Conservation (phyloP, 2,888 invertebrate species). For the Eurytoma californica region DNA sequence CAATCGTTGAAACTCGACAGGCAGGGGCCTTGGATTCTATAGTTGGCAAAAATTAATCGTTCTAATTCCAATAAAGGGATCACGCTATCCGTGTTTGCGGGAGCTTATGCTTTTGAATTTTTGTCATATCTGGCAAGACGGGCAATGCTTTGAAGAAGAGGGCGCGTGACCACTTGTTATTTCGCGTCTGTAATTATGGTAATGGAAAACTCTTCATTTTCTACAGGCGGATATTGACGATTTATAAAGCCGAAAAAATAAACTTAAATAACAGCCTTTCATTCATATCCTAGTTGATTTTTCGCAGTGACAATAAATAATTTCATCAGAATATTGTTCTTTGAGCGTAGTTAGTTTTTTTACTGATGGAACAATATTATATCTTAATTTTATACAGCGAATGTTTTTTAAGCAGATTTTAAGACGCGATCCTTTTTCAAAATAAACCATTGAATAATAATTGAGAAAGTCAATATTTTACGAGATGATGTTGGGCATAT, state of each 20-base stretch:
- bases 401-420: too few species aligned
- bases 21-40: too few species aligned
- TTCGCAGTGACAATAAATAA: not conserved
- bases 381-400: too few species aligned
- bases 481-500: too few species aligned
- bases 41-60: slow-evolving; percentile 7
- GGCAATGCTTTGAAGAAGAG: not conserved
- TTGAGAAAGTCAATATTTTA: too few species aligned
- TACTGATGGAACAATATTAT: too few species aligned
- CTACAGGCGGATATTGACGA: not conserved
- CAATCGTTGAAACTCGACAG: too few species aligned
- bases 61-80: not conserved
- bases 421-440: too few species aligned
- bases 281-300: not conserved
- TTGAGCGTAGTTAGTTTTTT: too few species aligned
- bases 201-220: slow-evolving; percentile 26
- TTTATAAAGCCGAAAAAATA: not conserved
- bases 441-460: too few species aligned
- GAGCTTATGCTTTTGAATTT: slow-evolving; percentile 18
- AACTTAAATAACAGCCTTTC: not conserved
- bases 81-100: slow-evolving; percentile 1
- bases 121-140: not conserved
- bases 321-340: too few species aligned
- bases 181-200: slow-evolving; percentile 39
- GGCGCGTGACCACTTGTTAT: slow-evolving; percentile 22